Percentiles rank a stretch among this genome's conserved stretches.
These are phyloP conservation scores for Conger conger DNA, from an alignment of 2,113 vertebrate genomes.

Conservation along the genomic window DNA sequence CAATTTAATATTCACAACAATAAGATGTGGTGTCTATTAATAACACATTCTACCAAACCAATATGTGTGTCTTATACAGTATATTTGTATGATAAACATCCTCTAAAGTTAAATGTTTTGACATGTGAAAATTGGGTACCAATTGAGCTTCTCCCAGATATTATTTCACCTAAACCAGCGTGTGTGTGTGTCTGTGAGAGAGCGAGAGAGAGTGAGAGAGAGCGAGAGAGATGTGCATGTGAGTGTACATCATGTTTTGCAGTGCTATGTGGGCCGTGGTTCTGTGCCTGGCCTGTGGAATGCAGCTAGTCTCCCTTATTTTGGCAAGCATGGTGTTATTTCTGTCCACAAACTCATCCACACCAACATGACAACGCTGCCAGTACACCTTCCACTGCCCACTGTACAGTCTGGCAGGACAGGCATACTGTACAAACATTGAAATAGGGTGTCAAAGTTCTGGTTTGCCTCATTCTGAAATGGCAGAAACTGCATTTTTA, in stretches of 20 bases:
- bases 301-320: neutral
- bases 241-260: neutral
- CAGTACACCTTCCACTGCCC: neutral
- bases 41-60: no score
- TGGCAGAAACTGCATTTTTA: neutral
- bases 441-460: neutral
- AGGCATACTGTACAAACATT: neutral
- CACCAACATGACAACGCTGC: neutral
- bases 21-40: no score
- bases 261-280: neutral
- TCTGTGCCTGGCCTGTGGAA: neutral
- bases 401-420: neutral
- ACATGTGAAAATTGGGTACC: no score
- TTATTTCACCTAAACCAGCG: no score
- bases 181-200: neutral
- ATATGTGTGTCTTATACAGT: no score
- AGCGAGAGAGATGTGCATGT: neutral
- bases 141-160: no score
- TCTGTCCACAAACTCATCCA: neutral
- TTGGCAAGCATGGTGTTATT: neutral
- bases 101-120: no score
- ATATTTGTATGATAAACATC: no score
- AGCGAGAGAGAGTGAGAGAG: neutral
- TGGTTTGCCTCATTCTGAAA: neutral
- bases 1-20: no score